phyloP scores from a whole-genome alignment of 2,888 invertebrate genomes.

The Invenusta paracnida region DNA sequence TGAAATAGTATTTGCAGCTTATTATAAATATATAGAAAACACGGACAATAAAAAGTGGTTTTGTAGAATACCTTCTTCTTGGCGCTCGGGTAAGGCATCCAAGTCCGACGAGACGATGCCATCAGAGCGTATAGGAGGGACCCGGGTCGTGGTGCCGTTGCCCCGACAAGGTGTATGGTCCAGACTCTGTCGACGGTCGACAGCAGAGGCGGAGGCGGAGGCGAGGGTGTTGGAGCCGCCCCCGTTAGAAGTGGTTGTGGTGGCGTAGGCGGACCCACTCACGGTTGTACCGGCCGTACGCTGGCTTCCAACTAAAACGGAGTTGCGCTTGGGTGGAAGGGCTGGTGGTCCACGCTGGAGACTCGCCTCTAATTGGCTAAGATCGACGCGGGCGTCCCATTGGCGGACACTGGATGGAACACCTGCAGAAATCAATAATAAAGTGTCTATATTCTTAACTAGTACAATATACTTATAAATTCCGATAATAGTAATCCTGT shows the following conservation, averaged over 20 bases:
- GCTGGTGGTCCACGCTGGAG: neutral
- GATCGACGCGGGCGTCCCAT: slow-evolving; percentile 4
- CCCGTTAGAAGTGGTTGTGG: neutral
- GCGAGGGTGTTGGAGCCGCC: neutral
- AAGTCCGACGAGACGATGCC: neutral
- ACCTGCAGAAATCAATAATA: no score
- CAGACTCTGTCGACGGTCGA: neutral
- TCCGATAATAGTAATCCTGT: no score
- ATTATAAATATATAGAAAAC: neutral
- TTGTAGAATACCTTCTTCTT: slow-evolving; percentile 14
- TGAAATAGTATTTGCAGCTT: neutral
- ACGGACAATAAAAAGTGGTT: no score
- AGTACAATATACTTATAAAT: no score
- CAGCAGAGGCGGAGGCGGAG: neutral
- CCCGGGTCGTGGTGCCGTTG: neutral
- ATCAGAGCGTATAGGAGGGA: neutral
- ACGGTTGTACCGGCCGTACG: neutral
- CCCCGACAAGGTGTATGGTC: neutral
- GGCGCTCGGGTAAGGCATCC: neutral
- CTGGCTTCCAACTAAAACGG: neutral
- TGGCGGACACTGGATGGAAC: slow-evolving; percentile 13
- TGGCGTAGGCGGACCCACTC: neutral
- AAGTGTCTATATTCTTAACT: no score
- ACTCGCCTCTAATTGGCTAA: slow-evolving; percentile 5
- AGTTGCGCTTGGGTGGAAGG: neutral